Conservation (phyloP, 2,888 invertebrate species). For the Thymelicus lineola region DNA sequence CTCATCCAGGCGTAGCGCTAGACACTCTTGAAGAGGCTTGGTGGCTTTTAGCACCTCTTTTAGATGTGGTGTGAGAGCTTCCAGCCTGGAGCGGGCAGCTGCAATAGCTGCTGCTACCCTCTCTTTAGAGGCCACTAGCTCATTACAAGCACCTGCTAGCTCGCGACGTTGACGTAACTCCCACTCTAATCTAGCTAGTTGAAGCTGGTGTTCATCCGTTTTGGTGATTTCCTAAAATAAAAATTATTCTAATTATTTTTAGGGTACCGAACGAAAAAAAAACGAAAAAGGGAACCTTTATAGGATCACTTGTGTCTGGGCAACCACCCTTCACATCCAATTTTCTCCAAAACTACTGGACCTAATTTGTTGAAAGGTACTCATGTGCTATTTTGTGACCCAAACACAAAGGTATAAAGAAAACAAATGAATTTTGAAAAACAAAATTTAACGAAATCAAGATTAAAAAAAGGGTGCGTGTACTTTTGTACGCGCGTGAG, state of each 20-base stretch:
- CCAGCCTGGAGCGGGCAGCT: conserved; percentile 90
- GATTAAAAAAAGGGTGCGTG: too few species aligned
- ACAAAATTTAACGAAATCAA: too few species aligned
- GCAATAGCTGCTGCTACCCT: conserved; percentile 90
- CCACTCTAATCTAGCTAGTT: conserved; percentile 95
- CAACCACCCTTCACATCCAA: too few species aligned
- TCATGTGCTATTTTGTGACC: too few species aligned
- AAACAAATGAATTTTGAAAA: too few species aligned
- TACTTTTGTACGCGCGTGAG: too few species aligned
- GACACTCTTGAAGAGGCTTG: conserved; percentile 94
- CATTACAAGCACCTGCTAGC: conserved; percentile 90
- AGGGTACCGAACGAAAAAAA: too few species aligned
- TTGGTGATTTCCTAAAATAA: conserved; percentile 87
- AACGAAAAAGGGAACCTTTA: too few species aligned
- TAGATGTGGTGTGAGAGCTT: conserved; percentile 93
- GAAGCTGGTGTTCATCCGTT: conserved; percentile 90
- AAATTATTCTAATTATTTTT: background rate
- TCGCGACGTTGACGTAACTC: conserved; percentile 95
- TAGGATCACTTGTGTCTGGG: too few species aligned
- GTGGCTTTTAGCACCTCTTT: conserved; percentile 87
- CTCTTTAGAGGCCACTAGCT: conserved; percentile 91
- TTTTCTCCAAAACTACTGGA: too few species aligned
- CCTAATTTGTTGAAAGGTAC: too few species aligned
- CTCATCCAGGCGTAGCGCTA: conserved; percentile 92
- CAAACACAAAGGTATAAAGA: too few species aligned